A percentile compares a stretch with the other conserved stretches of the same genome.
These are phyloP conservation scores for Volucella bombylans DNA, from an alignment of 2,888 invertebrate genomes.

Conservation along the genomic window DNA sequence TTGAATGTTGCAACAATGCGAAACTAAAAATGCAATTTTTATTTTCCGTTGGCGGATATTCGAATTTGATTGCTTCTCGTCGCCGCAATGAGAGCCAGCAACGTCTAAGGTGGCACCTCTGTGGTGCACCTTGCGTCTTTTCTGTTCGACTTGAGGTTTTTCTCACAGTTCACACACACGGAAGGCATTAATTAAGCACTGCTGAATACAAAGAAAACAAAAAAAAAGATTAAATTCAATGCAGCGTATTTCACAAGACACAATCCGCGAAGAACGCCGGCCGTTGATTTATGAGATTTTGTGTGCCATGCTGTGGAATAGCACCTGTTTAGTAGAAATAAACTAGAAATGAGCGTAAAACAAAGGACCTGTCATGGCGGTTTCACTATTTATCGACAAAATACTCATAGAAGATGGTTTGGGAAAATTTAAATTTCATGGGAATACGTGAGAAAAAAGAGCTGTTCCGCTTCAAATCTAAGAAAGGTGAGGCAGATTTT, in stretches of 20 bases:
- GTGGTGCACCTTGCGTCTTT: slow-evolving; percentile 47
- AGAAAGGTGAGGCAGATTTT: no score
- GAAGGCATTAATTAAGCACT: slow-evolving; percentile 66
- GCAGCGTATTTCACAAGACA: slow-evolving; percentile 50
- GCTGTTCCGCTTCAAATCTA: no score
- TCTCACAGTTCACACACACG: slow-evolving; percentile 49
- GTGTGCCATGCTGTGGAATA: slow-evolving; percentile 25
- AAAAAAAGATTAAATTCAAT: slow-evolving; percentile 31
- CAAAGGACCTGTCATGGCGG: slow-evolving; percentile 44
- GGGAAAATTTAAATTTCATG: no score
- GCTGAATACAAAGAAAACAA: slow-evolving; percentile 42
- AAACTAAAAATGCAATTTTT: slow-evolving; percentile 68
- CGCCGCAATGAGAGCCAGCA: slow-evolving; percentile 7
- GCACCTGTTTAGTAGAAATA: slow-evolving; percentile 55
- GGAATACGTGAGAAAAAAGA: no score
- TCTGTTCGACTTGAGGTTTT: slow-evolving; percentile 42
- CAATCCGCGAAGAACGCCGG: slow-evolving; percentile 20
- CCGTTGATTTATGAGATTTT: slow-evolving; percentile 51
- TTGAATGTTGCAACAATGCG: slow-evolving; percentile 61
- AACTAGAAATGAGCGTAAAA: slow-evolving; percentile 23
- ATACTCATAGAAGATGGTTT: neutral
- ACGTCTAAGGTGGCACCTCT: neutral
- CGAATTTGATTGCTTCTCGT: slow-evolving; percentile 46
- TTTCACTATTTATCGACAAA: slow-evolving; percentile 31
- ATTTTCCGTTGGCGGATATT: slow-evolving; percentile 55